Base-by-base conservation (phyloP, 2,797 vertebrate species). In the Coranthus polyacanthus region DNA sequence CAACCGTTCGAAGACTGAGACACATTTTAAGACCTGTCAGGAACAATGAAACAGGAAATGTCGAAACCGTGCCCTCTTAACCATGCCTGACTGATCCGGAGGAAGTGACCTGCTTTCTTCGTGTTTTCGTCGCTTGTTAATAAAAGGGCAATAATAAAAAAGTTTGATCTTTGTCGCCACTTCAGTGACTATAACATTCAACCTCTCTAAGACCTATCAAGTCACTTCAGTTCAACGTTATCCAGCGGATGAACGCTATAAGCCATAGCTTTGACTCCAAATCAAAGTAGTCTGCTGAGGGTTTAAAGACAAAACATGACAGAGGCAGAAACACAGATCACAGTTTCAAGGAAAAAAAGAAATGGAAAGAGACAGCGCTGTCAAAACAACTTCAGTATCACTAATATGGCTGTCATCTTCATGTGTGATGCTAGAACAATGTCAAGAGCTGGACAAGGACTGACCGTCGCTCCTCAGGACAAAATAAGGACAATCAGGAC, bases 341-440 rank as follows among this genome's bases (percentile, higher is more conserved):
- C 52, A 75, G 56, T 57, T 68, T 70, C 32, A 75, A 58, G 46
- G 37, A 69, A 75, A 81, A 61, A 60, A 21, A 22, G 6, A 73
- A 75, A 86, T 66, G 1, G 13, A 59, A 69, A 45, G 49, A 79
- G 80, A 82, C 78, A 81, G 54, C 0, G 12, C 54, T 76, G 79
- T 88, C 84, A 79, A 62, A 85, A 82, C 84, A 86, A 53, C 66
- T 65, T 53, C 15, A 56, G 57, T 26, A 65, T 34, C 54, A 53
- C 56, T 71, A 47, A 81, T 73, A 59, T 21, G 49, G 67, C 58
- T 82, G 69, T 79, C 60, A 72, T 72, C 76, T 68, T 50, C 24
- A 64, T 69, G 45, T 51, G 21, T 53, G 62, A 82, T 55, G 73
- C 56, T 39, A 66, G 18, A 46, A 73, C 57, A 56, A 58, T 50